A percentile compares a stretch with the other conserved stretches of the same genome.
Conservation (phyloP, 2,113 vertebrate genomes). For the Osmerus mordax region DNA sequence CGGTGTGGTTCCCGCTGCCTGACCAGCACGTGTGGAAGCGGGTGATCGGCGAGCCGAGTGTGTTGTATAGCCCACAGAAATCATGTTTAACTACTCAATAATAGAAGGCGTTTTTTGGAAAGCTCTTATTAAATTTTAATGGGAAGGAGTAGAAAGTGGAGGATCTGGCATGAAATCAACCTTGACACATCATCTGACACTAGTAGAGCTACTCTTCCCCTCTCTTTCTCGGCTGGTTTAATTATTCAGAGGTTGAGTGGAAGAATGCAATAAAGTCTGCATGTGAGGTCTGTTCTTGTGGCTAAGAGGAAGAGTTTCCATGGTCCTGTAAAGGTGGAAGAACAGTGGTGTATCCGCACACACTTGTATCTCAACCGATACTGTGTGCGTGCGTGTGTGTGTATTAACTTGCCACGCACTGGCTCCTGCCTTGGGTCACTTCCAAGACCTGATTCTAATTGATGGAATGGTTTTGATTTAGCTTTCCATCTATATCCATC, state of each 20-base stretch:
- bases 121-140: conserved; percentile 47
- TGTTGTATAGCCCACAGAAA: conserved; percentile 23
- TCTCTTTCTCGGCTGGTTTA: conserved; percentile 19
- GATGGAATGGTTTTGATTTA: conserved; percentile 63
- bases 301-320: neutral
- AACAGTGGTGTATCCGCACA: neutral
- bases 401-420: conserved; percentile 25
- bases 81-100: conserved; percentile 48
- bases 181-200: conserved; percentile 41
- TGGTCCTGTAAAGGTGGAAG: neutral
- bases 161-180: conserved; percentile 50
- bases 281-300: conserved; percentile 1
- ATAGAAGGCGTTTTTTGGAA: conserved; percentile 42
- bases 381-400: conserved; percentile 1
- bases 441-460: conserved; percentile 66
- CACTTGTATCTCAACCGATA: conserved; percentile 10
- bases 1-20: neutral
- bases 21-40: neutral
- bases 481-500: conserved; percentile 63
- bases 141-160: conserved; percentile 33
- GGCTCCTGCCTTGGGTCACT: conserved; percentile 54
- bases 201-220: conserved; percentile 10
- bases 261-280: conserved; percentile 26
- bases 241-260: conserved; percentile 45
- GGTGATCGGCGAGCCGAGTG: neutral